A percentile compares a stretch with the other conserved stretches of the same genome.
These are phyloP conservation scores for Phalacrocorax aristotelis DNA, from an alignment of 2,113 vertebrate genomes.

Conservation along the genomic window DNA sequence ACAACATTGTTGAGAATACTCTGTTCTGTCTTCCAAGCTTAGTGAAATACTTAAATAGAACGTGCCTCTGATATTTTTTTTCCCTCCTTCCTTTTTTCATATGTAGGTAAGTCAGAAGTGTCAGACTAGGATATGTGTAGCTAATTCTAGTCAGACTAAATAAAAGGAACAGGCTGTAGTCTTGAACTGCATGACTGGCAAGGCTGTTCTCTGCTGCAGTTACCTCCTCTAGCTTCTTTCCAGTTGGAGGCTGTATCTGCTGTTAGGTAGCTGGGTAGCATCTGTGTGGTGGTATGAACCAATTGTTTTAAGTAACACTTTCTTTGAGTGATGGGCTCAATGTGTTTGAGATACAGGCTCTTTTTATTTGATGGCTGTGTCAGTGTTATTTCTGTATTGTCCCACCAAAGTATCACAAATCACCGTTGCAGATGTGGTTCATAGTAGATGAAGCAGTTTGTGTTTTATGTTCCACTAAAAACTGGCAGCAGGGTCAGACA, in stretches of 20 bases:
- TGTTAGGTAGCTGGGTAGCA: neutral
- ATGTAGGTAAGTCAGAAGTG: neutral
- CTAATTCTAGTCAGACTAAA: neutral
- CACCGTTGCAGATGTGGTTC: neutral
- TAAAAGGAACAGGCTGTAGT: neutral
- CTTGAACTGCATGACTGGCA: neutral
- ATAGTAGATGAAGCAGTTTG: neutral
- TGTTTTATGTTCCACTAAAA: constrained; percentile 12
- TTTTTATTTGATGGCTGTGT: neutral
- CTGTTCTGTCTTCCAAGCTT: neutral
- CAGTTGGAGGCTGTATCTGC: neutral
- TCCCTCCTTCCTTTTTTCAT: neutral
- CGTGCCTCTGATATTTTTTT: neutral
- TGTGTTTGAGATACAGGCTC: neutral
- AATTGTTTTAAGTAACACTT: neutral
- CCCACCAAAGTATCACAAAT: neutral
- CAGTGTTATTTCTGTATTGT: neutral
- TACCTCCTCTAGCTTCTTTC: neutral
- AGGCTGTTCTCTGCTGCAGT: neutral
- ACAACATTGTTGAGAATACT: neutral
- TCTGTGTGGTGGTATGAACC: neutral
- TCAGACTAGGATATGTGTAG: neutral
- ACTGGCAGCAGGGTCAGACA: neutral
- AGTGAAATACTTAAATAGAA: neutral
- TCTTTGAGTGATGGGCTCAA: neutral